phyloP scores from a whole-genome alignment of 2,113 vertebrate genomes.

The Bos javanicus region DNA sequence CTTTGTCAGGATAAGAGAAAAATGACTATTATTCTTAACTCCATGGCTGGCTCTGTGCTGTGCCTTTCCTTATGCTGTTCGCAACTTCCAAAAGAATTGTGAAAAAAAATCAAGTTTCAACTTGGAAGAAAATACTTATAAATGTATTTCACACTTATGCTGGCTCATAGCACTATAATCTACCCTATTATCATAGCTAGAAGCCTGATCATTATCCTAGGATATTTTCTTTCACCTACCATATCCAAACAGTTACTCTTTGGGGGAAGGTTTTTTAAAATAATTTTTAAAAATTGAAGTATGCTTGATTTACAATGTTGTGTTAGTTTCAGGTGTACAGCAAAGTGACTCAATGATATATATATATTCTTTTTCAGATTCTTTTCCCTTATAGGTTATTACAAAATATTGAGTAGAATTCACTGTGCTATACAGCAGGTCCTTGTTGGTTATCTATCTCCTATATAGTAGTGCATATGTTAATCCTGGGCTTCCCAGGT shows the following conservation, averaged over 20 bases:
- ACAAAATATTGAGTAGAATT: background rate
- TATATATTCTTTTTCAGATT: background rate
- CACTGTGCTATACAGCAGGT: background rate
- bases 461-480: background rate
- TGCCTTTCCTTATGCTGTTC: background rate
- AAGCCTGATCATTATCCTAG: background rate
- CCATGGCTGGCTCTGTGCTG: background rate
- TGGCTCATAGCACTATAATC: background rate
- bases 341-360: background rate
- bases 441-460: background rate
- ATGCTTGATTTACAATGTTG: background rate
- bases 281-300: background rate
- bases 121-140: background rate
- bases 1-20: background rate
- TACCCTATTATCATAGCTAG: background rate
- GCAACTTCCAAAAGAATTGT: background rate
- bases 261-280: background rate
- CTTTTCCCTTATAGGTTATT: background rate
- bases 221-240: background rate
- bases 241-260: background rate
- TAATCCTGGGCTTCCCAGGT: background rate
- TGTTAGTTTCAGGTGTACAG: background rate
- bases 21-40: background rate
- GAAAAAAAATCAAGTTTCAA: background rate
- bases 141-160: background rate